Evolutionary conservation across 2,113 vertebrate species (phyloP), one percentile per base, ranked within the genome.

Genomic region (Merops nubicus): DNA sequence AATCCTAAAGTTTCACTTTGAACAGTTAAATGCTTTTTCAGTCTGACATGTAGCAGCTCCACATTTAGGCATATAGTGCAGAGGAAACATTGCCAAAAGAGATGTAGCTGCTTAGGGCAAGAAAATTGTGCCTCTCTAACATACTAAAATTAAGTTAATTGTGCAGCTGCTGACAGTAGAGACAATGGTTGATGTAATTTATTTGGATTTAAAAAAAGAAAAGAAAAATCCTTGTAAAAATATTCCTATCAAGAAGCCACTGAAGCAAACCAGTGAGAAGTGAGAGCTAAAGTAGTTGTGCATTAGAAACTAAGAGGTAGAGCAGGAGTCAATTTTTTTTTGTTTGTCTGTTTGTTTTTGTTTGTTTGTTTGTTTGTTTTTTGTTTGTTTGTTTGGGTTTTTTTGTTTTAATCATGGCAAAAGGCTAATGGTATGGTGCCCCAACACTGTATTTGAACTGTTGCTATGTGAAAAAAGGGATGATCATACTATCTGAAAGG

Each of bases 121-220:
- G 82, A 83, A 85, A 94, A 76, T 9, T 57, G n/a, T 83, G 75
- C 64, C 63, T 88, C 89, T 88, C 62, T 63, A 54, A 81, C 21
- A 1, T 11, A n/a, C 31, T 85, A 67, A 92, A 84, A 70, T 89
- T 87, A 69, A 91, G 64, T 88, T 38, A 74, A 13, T 93, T 0
- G 0, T 69, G 38, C 78, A 89, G 69, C 65, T 92, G 47, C 48
- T 68, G 70, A 84, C 43, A 75, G 74, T 34, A 77, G 75, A 85
- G 78, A 62, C 59, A 85, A 88, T 47, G 56, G 64, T 34, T 96
- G 76, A 75, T 78, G 48, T 75, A 70, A 82, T 94, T 91, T 91
- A 81, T 94, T 94, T 92, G 79, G 76, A 87, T 74, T 78, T 68
- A 3, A 42, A 67, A 34, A 42, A 91, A 68, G 5, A 54, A 65